These are phyloP conservation scores for Pocillopora verrucosa DNA, from an alignment of 64 coral and sea anemone genomes.

Conservation along the genomic window DNA sequence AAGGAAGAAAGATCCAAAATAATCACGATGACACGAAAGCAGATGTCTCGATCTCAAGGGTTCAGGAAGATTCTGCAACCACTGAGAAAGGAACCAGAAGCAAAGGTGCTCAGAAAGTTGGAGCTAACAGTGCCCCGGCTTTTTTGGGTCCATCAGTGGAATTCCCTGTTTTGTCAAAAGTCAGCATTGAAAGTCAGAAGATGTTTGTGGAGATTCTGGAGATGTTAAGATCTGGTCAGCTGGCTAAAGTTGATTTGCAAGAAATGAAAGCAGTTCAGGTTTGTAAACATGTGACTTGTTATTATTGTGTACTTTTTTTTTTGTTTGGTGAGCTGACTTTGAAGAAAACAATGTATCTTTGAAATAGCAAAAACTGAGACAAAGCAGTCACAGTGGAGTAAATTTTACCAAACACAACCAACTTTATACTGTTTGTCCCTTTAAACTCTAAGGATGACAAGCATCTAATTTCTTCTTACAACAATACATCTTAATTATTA, in stretches of 20 bases:
- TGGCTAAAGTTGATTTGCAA: constrained; percentile 11
- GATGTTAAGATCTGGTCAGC: constrained; percentile 27
- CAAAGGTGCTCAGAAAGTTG: background rate
- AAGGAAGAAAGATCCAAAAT: background rate
- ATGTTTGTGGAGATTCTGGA: constrained; percentile 39
- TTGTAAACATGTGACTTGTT: background rate
- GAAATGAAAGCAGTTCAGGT: constrained; percentile 56
- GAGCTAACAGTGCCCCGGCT: background rate
- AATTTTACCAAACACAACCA: too few relatives aligned
- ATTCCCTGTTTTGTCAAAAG: constrained; percentile 62
- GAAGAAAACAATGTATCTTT: too few relatives aligned
- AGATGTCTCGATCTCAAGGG: background rate
- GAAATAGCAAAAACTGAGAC: background rate
- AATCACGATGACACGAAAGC: background rate
- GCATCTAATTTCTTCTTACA: too few relatives aligned
- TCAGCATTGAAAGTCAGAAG: constrained; percentile 65
- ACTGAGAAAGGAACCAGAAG: background rate
- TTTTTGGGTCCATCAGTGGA: constrained; percentile 43
- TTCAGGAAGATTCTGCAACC: background rate
- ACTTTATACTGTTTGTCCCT: too few relatives aligned
- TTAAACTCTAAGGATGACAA: too few relatives aligned
- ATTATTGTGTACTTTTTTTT: background rate
- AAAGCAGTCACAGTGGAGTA: too few relatives aligned
- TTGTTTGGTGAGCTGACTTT: too few relatives aligned
- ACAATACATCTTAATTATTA: too few relatives aligned